Evolutionary conservation across 2,113 vertebrate genomes (phyloP), one percentile per base, ranked within the genome.

Genomic region (Psophia crepitans): DNA sequence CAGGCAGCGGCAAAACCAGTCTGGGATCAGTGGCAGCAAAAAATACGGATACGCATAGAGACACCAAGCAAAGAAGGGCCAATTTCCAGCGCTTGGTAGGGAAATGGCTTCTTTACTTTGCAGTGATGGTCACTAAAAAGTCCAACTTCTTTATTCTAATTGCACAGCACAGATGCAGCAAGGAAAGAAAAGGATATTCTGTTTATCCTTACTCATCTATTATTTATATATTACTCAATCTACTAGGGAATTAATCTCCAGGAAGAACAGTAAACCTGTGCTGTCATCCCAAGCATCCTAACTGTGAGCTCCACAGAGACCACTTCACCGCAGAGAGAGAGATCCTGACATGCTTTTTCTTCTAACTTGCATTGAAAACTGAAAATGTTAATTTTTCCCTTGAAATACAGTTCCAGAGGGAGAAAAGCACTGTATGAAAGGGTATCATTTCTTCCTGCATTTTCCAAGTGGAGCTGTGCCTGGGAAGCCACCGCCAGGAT

Each of bases 11-110:
- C 14, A 8, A 51, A 58, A 28, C 23, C 1, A 1, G 4, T 8
- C 24, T 39, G 33, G 53, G 16, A 46, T 37, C 44, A 26, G 18
- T 2, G 30, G 39, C 19, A 21, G 44, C 43, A 44, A 39, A 51
- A 33, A 51, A 23, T 9, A 37, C 0, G 0, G 9, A 35, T 32
- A 20, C 11, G 13, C 9, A 6, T 7, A 20, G 41, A 24, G 4
- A 53, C 8, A 37, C 49, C 41, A 30, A 46, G n/a, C 6, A 20
- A 54, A 37, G n/a, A 28, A 63, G 13, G 18, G 24, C 5, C 2
- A 1, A 35, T 48, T 73, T 66, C 24, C 58, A 66, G 65, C 48
- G 10, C 23, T 8, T 30, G 13, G 39, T 18, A 44, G 24, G 19
- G 24, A 46, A 85, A 14, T 10, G 16, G 5, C 21, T 63, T 46